Evolutionary conservation across 2,797 vertebrate genomes (phyloP).

Genomic region (Oryzias sinensis): DNA sequence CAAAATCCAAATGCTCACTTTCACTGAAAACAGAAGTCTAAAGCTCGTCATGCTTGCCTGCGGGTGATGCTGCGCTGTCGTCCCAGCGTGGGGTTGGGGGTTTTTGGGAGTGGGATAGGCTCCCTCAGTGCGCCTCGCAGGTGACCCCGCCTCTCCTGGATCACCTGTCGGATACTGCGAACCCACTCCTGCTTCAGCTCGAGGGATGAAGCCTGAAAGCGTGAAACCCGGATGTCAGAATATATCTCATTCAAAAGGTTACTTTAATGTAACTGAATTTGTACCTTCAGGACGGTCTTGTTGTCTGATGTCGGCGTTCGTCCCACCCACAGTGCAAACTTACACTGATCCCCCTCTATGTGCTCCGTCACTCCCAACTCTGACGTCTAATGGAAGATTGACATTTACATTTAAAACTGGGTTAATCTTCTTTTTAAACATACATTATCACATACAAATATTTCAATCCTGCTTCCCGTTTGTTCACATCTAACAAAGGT

Average conservation of each 20-base stretch:
- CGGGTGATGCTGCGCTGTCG: constrained; percentile 93
- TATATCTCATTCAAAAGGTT: background rate
- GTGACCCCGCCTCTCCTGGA: constrained; percentile 96
- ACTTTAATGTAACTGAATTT: background rate
- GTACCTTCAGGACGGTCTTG: constrained; percentile 94
- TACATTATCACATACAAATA: too few relatives aligned
- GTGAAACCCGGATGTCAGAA: background rate
- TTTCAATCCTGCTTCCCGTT: too few relatives aligned
- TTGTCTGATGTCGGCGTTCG: constrained; percentile 97
- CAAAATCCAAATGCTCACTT: too few relatives aligned
- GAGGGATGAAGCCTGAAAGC: constrained; percentile 85
- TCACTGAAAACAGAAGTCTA: too few relatives aligned
- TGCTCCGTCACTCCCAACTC: constrained; percentile 96
- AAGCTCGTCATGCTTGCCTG: constrained; percentile 76
- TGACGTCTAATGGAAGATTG: constrained; percentile 81
- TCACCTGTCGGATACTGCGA: constrained; percentile 94
- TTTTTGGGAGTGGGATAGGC: constrained; percentile 96
- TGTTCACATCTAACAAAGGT: too few relatives aligned
- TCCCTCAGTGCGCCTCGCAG: constrained; percentile 95
- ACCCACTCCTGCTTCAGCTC: constrained; percentile 99
- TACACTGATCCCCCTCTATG: constrained; percentile 96
- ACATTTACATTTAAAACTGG: too few relatives aligned
- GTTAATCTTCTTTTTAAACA: too few relatives aligned
- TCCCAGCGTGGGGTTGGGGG: constrained; percentile 91
- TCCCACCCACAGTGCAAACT: constrained; percentile 97